Evolutionary conservation across 2,113 vertebrate genomes (phyloP).

Genomic region (Lutjanus erythropterus): DNA sequence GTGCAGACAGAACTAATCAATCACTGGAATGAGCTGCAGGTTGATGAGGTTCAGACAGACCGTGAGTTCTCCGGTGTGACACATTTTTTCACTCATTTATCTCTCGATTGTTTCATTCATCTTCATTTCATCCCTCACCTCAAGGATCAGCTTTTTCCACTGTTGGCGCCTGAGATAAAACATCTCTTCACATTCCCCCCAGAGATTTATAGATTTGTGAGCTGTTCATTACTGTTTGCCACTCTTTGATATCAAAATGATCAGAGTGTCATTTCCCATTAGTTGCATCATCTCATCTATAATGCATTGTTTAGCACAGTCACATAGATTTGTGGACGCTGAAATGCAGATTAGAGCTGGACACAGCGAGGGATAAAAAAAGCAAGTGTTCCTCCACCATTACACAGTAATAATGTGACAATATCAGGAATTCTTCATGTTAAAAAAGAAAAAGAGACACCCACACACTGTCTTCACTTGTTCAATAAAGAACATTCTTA

Average conservation of each 20-base stretch:
- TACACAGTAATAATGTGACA: background rate
- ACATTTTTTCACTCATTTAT: slow-evolving; percentile 48
- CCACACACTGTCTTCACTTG: no score
- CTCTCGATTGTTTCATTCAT: slow-evolving; percentile 37
- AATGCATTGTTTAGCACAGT: background rate
- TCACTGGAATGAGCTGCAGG: slow-evolving; percentile 56
- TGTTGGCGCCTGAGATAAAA: background rate
- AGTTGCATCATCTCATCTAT: background rate
- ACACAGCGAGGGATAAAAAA: background rate
- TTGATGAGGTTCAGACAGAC: slow-evolving; percentile 49
- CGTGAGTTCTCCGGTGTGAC: slow-evolving; percentile 38
- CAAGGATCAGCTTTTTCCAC: slow-evolving; percentile 17
- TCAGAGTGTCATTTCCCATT: background rate
- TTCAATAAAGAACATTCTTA: no score
- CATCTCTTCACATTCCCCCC: background rate
- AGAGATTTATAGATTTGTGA: background rate
- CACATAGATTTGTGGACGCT: background rate
- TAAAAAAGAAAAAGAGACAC: background rate
- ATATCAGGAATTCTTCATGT: background rate
- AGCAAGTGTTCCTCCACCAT: background rate
- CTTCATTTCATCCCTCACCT: slow-evolving; percentile 37
- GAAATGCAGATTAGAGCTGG: background rate
- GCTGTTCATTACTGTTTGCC: background rate
- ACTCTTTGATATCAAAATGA: background rate
- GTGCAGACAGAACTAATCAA: slow-evolving; percentile 65